Base-by-base conservation (phyloP, 1,140 invertebrate species). In the Steinernema khuongi region DNA sequence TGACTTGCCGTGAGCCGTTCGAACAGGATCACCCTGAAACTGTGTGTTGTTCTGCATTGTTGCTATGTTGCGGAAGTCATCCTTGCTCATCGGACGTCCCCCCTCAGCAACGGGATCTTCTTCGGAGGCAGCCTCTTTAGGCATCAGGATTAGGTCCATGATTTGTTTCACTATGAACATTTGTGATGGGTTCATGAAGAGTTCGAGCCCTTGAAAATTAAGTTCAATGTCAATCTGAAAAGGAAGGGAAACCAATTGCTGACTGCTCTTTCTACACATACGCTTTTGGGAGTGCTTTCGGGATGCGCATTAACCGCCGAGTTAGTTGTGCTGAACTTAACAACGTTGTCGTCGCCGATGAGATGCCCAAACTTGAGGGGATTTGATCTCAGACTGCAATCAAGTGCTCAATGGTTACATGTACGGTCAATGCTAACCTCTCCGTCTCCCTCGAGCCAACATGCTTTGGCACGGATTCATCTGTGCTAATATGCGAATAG, bases 261-360 rank as follows among this genome's bases (percentile, higher is more conserved):
- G 19, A 22, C 19, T 4, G 22, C 7, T 26, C 11, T 22, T 22
- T 60, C 19, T 7, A 22, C n/a, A 11, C 50, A n/a, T 26, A 60
- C 50, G 7, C 26, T 60, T 22, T 60, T 60, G 14, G 50, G 50
- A n/a, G 50, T n/a, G 50, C 26, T 60, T 60, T 60, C 50, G 50
- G 50, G 19, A 22, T 60, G 50, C 11, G 19, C 50, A 22, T 60
- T 60, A n/a, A 60, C 50, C 4, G 7, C 50, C 4, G 50, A 11
- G 50, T 60, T 60, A 60, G 14, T 60, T 26, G 50, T 60, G 22
- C 50, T 60, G 50, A 60, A 60, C 22, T 60, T 60, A 17, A 60
- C 50, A 26, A 60, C 26, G 19, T 60, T 60, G 50, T 60, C 50
- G 4, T 60, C 22, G 11, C 50, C 50, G 26, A 60, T 22, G 22